A percentile compares a stretch with the other conserved stretches of the same genome.
Conservation (phyloP, 2,113 vertebrate species). For the Sciurus niger region DNA sequence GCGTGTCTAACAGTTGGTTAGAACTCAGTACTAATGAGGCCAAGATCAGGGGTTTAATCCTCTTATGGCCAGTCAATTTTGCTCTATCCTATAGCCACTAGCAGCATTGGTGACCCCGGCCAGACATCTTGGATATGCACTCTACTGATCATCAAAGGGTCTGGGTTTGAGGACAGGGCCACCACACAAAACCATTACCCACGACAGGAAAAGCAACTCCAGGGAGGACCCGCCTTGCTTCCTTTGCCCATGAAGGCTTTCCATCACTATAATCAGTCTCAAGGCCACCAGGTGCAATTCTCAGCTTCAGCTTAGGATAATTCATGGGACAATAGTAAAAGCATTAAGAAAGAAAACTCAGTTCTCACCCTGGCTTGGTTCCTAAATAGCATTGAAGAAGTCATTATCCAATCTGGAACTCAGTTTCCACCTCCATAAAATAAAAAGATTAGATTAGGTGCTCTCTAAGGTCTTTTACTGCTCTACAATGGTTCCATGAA, state of each 20-base stretch:
- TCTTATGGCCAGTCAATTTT: constrained; percentile 50
- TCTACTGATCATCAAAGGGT: neutral
- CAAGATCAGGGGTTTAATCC: constrained; percentile 66
- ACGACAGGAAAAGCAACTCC: neutral
- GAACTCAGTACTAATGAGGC: constrained; percentile 48
- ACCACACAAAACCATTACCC: neutral
- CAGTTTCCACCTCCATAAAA: neutral
- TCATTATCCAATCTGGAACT: neutral
- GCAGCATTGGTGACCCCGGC: neutral
- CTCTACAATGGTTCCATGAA: constrained; percentile 10
- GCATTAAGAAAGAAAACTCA: neutral
- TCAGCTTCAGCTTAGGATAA: neutral
- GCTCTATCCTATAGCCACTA: neutral
- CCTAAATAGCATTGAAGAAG: neutral
- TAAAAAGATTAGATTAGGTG: neutral
- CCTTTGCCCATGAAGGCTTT: neutral
- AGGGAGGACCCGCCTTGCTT: neutral
- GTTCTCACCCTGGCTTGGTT: neutral
- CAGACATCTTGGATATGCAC: neutral
- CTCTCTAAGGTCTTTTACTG: neutral
- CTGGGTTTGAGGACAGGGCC: neutral
- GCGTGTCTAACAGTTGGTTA: constrained; percentile 12
- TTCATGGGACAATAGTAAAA: neutral
- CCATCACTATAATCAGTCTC: neutral
- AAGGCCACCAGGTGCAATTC: neutral